phyloP scores from a whole-genome alignment of 2,797 vertebrate genomes.

The Hybognathus amarus region DNA sequence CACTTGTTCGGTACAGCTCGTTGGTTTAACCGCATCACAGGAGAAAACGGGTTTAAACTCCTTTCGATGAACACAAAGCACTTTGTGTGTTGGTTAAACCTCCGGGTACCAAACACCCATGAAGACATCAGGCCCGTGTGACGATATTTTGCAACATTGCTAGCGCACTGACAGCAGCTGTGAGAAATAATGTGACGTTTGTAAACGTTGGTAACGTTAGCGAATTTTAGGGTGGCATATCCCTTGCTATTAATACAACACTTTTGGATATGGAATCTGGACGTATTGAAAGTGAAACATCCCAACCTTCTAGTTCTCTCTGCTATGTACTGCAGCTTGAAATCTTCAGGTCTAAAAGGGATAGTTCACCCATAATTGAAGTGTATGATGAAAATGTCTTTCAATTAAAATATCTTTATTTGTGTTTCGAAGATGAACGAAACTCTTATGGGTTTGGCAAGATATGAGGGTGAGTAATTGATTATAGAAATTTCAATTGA shows the following conservation, averaged over 20 bases:
- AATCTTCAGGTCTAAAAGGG: background rate
- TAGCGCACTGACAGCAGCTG: constrained; percentile 13
- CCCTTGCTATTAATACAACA: background rate
- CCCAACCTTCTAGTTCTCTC: background rate
- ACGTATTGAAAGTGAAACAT: background rate
- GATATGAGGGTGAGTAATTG: background rate
- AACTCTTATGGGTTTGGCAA: background rate
- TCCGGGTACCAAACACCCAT: background rate
- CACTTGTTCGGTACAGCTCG: background rate
- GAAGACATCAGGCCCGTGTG: constrained; percentile 5
- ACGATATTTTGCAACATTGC: constrained; percentile 8
- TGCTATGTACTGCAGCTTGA: background rate
- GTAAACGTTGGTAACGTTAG: background rate
- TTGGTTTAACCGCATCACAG: background rate
- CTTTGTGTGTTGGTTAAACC: background rate
- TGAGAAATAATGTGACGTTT: background rate
- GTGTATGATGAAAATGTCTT: background rate
- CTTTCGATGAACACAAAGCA: background rate
- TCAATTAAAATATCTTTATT: no score
- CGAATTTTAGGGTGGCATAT: background rate
- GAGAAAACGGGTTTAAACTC: background rate
- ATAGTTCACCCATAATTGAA: background rate
- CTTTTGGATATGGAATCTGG: background rate
- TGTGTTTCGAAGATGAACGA: background rate
- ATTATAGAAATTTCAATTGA: background rate